phyloP scores from a whole-genome alignment of 2,113 vertebrate genomes.

The Columba janthina region DNA sequence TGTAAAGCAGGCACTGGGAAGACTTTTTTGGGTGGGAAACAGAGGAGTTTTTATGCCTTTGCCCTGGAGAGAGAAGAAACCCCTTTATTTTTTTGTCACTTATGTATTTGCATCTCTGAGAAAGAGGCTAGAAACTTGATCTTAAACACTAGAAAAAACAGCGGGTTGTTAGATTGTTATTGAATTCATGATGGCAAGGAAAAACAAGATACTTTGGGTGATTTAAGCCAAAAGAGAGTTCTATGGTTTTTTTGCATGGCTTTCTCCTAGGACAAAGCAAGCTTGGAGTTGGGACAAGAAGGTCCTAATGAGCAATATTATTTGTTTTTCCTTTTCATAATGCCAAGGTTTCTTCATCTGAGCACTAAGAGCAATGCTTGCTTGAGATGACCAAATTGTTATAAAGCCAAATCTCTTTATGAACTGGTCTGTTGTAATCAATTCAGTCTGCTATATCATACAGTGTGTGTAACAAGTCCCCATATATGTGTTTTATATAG shows the following conservation, averaged over 20 bases:
- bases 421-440: background rate
- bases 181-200: background rate
- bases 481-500: background rate
- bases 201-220: background rate
- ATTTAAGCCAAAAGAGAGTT: background rate
- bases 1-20: background rate
- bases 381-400: background rate
- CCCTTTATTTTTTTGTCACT: background rate
- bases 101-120: background rate
- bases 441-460: background rate
- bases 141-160: background rate
- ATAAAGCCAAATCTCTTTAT: background rate
- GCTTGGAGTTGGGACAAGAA: background rate
- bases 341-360: background rate
- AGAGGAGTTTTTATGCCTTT: background rate
- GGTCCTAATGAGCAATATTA: background rate
- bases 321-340: background rate
- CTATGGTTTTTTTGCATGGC: background rate
- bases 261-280: background rate
- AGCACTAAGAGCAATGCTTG: background rate
- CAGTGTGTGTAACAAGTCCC: background rate
- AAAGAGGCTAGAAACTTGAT: background rate
- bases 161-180: background rate
- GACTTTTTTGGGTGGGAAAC: background rate
- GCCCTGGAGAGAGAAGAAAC: background rate